Evolutionary conservation across 2,113 vertebrate species (phyloP).

Genomic region (Elanus axillaris): DNA sequence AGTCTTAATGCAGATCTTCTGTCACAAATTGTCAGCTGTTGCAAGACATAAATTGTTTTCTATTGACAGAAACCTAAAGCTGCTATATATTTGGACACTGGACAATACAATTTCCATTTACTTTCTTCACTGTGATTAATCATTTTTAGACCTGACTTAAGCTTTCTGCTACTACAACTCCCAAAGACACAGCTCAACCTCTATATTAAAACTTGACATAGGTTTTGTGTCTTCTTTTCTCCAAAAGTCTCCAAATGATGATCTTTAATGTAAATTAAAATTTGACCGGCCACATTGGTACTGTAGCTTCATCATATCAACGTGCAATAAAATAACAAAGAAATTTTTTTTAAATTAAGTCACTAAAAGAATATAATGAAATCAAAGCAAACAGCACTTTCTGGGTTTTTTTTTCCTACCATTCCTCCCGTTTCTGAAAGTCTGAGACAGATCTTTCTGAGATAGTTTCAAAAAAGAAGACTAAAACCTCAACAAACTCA

Average conservation of each 20-base stretch:
- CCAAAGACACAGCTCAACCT: background rate
- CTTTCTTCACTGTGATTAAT: background rate
- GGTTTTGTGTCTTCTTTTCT: background rate
- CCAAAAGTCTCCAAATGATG: accelerated
- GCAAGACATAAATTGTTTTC: background rate
- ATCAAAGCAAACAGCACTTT: background rate
- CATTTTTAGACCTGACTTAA: background rate
- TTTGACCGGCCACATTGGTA: background rate
- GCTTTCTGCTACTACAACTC: background rate
- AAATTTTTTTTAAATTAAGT: background rate
- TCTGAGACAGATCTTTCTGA: background rate
- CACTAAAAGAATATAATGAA: background rate
- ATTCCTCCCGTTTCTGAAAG: background rate
- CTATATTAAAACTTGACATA: background rate
- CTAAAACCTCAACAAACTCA: background rate
- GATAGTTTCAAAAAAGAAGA: background rate
- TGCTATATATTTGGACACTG: background rate
- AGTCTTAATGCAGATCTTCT: background rate
- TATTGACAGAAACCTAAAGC: background rate
- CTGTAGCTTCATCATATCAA: background rate
- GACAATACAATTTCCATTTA: background rate
- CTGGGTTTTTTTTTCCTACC: accelerated
- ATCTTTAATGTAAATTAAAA: background rate
- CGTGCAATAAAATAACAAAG: background rate
- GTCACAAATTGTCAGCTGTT: background rate